Percentiles rank a stretch among this genome's conserved stretches.
These are phyloP conservation scores for Drosophila mulleri DNA, from an alignment of 2,888 invertebrate species.

Conservation along the genomic window DNA sequence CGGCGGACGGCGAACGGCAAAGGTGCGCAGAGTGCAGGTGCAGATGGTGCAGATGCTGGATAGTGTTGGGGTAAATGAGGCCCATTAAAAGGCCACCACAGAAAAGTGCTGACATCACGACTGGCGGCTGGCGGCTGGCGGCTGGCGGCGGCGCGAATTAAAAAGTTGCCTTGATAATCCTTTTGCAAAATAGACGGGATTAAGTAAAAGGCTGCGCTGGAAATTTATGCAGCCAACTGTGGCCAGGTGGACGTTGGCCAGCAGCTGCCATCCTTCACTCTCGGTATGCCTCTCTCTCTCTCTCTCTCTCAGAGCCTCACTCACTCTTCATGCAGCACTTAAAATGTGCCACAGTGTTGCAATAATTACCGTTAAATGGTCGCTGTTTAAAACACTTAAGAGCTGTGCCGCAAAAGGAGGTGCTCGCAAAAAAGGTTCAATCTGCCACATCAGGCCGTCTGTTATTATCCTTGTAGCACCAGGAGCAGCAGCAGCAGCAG, in stretches of 20 bases:
- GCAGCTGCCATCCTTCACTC: conserved; percentile 25
- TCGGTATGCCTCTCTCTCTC: not conserved
- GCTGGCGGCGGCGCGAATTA: conserved; percentile 59
- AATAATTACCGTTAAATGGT: conserved; percentile 79
- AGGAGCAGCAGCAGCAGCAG: conserved; percentile 3
- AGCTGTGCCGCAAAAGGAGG: conserved; percentile 34
- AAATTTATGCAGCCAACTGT: conserved; percentile 71
- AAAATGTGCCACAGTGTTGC: conserved; percentile 80
- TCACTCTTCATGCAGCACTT: conserved; percentile 52
- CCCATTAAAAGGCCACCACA: conserved; percentile 71
- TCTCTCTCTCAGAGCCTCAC: not conserved
- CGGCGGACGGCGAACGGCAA: conserved; percentile 1
- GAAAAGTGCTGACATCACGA: conserved; percentile 73
- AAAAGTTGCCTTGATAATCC: conserved; percentile 80
- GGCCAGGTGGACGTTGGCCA: conserved; percentile 60
- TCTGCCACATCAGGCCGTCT: conserved; percentile 60
- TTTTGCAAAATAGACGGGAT: conserved; percentile 79
- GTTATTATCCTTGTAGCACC: conserved; percentile 63
- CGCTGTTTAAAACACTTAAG: conserved; percentile 78
- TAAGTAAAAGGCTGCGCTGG: conserved; percentile 73
- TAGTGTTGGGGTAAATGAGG: conserved; percentile 7
- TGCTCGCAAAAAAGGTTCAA: conserved; percentile 54
- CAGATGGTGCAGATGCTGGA: not conserved
- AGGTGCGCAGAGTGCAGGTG: conserved; percentile 9
- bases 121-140: conserved; percentile 35